phyloP scores from a whole-genome alignment of 2,113 vertebrate genomes.

The Grallaria varia region DNA sequence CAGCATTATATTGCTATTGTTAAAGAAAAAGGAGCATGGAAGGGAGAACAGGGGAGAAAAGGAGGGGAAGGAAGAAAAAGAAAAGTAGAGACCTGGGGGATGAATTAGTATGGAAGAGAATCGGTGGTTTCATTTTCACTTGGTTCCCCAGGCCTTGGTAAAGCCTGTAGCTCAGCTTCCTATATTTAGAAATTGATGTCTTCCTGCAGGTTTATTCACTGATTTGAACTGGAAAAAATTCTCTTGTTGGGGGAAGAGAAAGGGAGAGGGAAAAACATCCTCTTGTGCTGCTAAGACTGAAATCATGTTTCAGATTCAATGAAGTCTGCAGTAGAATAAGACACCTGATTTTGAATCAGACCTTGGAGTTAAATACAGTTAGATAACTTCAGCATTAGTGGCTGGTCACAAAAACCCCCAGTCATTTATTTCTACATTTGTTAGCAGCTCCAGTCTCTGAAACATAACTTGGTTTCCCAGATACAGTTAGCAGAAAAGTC shows the following conservation, averaged over 20 bases:
- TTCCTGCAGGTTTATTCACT: neutral
- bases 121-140: neutral
- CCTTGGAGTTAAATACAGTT: neutral
- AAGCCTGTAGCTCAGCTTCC: neutral
- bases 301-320: neutral
- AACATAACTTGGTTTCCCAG: neutral
- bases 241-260: neutral
- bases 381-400: neutral
- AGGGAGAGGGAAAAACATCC: neutral
- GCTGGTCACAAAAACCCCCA: neutral
- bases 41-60: neutral
- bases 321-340: neutral
- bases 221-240: neutral
- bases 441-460: neutral
- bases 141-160: neutral
- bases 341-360: neutral
- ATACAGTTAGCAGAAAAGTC: neutral
- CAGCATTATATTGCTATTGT: neutral
- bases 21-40: neutral
- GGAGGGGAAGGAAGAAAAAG: neutral
- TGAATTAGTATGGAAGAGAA: neutral
- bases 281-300: neutral
- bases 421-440: neutral
- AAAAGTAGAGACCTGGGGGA: neutral
- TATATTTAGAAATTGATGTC: neutral